A percentile compares a stretch with the other conserved stretches of the same genome.
Conservation (phyloP, 2,888 invertebrate genomes). For the Conops quadrifasciatus region DNA sequence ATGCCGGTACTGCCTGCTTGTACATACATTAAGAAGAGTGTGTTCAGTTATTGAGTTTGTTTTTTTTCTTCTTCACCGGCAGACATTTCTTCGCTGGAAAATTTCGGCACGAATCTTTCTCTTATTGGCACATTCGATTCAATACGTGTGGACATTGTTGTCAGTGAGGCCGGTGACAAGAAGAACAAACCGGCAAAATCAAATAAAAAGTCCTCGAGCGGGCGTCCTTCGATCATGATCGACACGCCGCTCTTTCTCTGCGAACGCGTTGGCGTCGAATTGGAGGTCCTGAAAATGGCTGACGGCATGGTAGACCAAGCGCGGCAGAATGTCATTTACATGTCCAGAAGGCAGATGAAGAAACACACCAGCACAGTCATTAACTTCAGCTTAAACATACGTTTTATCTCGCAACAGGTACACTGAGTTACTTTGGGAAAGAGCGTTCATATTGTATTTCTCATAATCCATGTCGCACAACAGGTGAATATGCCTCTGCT, state of each 20-base stretch:
- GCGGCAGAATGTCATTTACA: constrained; percentile 84
- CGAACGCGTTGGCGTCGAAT: constrained; percentile 87
- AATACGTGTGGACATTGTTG: constrained; percentile 92
- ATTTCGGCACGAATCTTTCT: constrained; percentile 87
- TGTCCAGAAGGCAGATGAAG: constrained; percentile 86
- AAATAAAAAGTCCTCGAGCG: constrained; percentile 47
- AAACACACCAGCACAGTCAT: constrained; percentile 91
- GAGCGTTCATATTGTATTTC: constrained; percentile 11
- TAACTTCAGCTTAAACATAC: constrained; percentile 87
- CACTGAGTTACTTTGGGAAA: not conserved
- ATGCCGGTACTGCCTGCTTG: constrained; percentile 50
- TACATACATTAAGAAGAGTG: not conserved
- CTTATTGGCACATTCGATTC: constrained; percentile 85
- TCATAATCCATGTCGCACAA: not conserved
- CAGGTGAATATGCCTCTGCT: constrained; percentile 94
- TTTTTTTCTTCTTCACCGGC: not conserved
- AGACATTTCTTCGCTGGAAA: constrained; percentile 80
- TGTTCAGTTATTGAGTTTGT: not conserved
- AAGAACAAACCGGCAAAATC: constrained; percentile 66
- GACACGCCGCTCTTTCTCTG: constrained; percentile 86
- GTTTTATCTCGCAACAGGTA: constrained; percentile 91
- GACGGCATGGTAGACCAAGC: constrained; percentile 89
- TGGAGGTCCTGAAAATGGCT: constrained; percentile 88
- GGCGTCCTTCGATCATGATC: constrained; percentile 55
- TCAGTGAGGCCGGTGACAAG: constrained; percentile 80